Evolutionary conservation across 1,140 invertebrate species (phyloP).

Genomic region (Elysia chlorotica): DNA sequence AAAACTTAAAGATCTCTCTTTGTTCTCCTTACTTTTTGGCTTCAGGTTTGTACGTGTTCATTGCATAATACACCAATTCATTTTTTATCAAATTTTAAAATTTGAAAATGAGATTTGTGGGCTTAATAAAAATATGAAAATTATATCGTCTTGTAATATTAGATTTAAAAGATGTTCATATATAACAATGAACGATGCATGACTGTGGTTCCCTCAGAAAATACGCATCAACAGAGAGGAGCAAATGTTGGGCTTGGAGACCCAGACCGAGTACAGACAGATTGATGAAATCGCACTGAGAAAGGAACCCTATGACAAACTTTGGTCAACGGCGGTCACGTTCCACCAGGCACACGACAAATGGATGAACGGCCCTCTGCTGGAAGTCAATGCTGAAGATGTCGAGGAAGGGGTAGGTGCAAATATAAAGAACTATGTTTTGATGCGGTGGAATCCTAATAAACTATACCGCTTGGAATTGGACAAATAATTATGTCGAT

Average conservation of each 20-base stretch:
- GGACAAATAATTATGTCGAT: no score
- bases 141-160: not conserved
- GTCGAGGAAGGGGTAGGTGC: slow-evolving; percentile 70
- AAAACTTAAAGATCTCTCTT: no score
- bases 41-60: no score
- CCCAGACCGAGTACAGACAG: slow-evolving; percentile 76
- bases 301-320: slow-evolving; percentile 85
- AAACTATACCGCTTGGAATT: no score
- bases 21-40: no score
- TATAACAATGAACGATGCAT: not conserved
- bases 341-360: slow-evolving; percentile 81
- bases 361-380: slow-evolving; percentile 74
- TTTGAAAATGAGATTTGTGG: no score
- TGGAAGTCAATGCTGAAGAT: slow-evolving; percentile 79
- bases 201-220: slow-evolving; percentile 44
- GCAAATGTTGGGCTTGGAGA: slow-evolving; percentile 81
- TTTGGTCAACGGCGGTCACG: slow-evolving; percentile 87
- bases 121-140: not conserved
- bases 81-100: no score
- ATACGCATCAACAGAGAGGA: slow-evolving; percentile 73
- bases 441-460: no score
- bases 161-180: not conserved
- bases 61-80: no score
- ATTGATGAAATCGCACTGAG: slow-evolving; percentile 75
- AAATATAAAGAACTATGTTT: not conserved